Evolutionary conservation across 2,113 vertebrate genomes (phyloP).

Genomic region (Progne subis): DNA sequence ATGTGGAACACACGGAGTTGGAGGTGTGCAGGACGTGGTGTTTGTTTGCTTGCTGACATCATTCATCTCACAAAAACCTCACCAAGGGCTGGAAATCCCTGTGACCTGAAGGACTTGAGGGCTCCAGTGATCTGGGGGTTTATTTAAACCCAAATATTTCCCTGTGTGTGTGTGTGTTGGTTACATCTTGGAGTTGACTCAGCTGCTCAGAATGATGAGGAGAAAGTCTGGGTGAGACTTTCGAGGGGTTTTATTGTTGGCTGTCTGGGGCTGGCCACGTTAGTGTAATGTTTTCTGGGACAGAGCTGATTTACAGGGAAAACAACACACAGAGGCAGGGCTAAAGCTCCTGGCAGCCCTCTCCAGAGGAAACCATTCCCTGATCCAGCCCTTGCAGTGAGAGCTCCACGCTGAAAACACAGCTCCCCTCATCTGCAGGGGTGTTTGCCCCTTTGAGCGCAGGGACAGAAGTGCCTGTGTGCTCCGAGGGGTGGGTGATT

Average conservation of each 20-base stretch:
- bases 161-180: background rate
- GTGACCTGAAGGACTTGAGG: background rate
- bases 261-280: background rate
- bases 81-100: background rate
- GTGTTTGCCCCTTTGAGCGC: background rate
- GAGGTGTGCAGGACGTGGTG: background rate
- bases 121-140: background rate
- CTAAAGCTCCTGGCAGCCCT: constrained; percentile 28
- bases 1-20: rapidly evolving
- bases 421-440: background rate
- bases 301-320: constrained; percentile 18
- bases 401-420: background rate
- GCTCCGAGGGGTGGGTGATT: background rate
- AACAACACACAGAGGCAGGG: constrained; percentile 25
- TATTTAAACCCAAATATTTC: constrained; percentile 26
- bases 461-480: constrained; percentile 1
- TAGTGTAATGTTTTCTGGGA: background rate
- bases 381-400: background rate
- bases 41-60: background rate
- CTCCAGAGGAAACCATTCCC: background rate
- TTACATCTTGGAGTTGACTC: background rate
- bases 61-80: background rate
- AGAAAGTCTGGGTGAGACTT: background rate
- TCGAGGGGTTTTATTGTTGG: background rate
- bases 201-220: background rate